A percentile compares a stretch with the other conserved stretches of the same genome.
Evolutionary conservation across 2,888 invertebrate species (phyloP).

Genomic region (Cyaniris semiargus): DNA sequence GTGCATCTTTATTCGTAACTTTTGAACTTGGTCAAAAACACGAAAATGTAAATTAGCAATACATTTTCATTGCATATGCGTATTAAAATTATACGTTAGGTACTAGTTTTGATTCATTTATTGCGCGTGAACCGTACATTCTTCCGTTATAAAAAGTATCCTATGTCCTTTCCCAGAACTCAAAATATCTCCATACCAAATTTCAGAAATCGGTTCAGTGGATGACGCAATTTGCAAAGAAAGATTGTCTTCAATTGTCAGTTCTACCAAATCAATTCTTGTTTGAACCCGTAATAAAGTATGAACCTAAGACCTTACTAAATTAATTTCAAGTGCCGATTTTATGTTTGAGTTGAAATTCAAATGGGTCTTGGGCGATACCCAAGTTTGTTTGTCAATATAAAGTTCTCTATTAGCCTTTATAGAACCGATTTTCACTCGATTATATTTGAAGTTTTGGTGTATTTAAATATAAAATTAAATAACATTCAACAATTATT

Average conservation of each 20-base stretch:
- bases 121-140: too few relatives aligned
- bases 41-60: too few relatives aligned
- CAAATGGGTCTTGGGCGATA: constrained; percentile 7
- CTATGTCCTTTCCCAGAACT: too few relatives aligned
- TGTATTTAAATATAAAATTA: neutral
- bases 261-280: neutral
- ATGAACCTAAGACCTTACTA: neutral
- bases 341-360: constrained; percentile 24
- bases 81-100: neutral
- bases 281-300: constrained; percentile 2
- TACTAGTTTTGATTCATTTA: too few relatives aligned
- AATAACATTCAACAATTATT: too few relatives aligned
- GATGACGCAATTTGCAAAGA: neutral
- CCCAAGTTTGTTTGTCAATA: constrained; percentile 18
- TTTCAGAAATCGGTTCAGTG: too few relatives aligned
- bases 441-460: neutral
- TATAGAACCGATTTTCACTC: neutral
- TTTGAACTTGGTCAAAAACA: too few relatives aligned
- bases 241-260: neutral
- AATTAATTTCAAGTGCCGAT: constrained; percentile 16
- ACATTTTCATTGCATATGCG: too few relatives aligned
- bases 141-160: too few relatives aligned
- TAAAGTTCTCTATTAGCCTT: constrained; percentile 2
- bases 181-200: too few relatives aligned
- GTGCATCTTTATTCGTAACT: too few relatives aligned